A percentile compares a stretch with the other conserved stretches of the same genome.
These are phyloP conservation scores for Turritopsis rubra DNA, from an alignment of 30 jellyfish, hydroid and myxozoan genomes.

Conservation along the genomic window DNA sequence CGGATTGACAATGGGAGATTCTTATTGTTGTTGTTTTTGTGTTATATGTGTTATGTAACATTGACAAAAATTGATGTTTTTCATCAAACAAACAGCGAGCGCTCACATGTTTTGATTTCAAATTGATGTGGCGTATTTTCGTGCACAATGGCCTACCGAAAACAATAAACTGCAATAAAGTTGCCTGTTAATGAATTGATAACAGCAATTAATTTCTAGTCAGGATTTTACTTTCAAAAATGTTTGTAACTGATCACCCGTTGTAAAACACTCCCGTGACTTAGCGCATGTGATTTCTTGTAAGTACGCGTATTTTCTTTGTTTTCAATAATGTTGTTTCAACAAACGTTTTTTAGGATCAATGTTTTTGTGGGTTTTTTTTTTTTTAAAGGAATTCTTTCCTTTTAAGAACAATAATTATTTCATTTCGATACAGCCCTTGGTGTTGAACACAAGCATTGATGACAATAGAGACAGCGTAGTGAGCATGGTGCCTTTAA, in stretches of 20 bases:
- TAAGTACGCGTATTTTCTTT: not conserved
- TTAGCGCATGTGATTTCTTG: no score
- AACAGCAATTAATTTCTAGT: no score
- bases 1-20: no score
- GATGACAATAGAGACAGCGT: not conserved
- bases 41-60: no score
- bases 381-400: not conserved
- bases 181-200: not conserved
- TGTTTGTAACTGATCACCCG: no score
- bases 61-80: no score
- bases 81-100: not conserved
- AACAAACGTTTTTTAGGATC: not conserved
- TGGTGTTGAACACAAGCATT: not conserved
- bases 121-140: not conserved
- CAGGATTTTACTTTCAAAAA: no score
- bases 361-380: no score
- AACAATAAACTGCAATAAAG: not conserved
- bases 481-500: slow-evolving; percentile 2
- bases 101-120: not conserved
- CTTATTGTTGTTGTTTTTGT: no score
- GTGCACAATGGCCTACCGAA: not conserved
- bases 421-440: not conserved
- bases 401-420: not conserved
- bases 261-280: no score
- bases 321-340: not conserved